Base-by-base conservation (phyloP, 1,140 invertebrate genomes). In the fruit fly (Drosophila melanogaster) region DNA sequence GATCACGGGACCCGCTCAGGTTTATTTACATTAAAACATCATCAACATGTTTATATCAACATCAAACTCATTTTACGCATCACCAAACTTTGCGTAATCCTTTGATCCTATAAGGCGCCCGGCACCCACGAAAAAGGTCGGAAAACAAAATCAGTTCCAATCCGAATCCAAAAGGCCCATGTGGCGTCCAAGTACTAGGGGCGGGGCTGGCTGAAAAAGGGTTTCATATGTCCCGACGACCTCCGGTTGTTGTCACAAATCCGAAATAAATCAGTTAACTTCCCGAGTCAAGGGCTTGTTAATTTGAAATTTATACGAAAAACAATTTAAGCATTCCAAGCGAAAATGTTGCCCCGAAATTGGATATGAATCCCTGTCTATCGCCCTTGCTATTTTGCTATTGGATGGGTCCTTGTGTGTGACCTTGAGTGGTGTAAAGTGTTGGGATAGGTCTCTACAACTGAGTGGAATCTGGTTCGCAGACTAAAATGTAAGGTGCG, bases 11-110 rank as follows among this genome's bases (percentile, higher is more conserved):
- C 55, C 62, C 10, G 43, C 51, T 65, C 56, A 75, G 62, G 77
- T 79, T 83, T 89, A 89, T 89, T 89, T 89, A 89, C 84, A 89
- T 89, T 89, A 89, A 89, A 89, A 89, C 77, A 89, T 89, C 84
- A 89, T 89, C 84, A 89, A 89, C 84, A 83, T 89, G 84, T 89
- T 89, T 89, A 89, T 90, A 89, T 89, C 84, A 84, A 84, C 84
- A 89, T 89, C 85, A 89, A 89, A 89, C 84, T 89, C 84, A 89
- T 89, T 89, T 89, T 89, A 84, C 84, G 84, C 84, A 89, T 89
- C 84, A 89, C 77, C 80, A 78, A 89, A 89, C 84, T 89, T 87
- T 87, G 66, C 80, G 80, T 89, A 89, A 89, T 84, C 84, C 84
- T 89, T 89, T 89, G 84, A 89, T 89, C 83, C 83, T 74, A 87